Percentiles rank a stretch among this genome's conserved stretches.
These are phyloP conservation scores for Campylomormyrus numenius DNA, from an alignment of 2,113 vertebrate genomes.

Conservation along the genomic window DNA sequence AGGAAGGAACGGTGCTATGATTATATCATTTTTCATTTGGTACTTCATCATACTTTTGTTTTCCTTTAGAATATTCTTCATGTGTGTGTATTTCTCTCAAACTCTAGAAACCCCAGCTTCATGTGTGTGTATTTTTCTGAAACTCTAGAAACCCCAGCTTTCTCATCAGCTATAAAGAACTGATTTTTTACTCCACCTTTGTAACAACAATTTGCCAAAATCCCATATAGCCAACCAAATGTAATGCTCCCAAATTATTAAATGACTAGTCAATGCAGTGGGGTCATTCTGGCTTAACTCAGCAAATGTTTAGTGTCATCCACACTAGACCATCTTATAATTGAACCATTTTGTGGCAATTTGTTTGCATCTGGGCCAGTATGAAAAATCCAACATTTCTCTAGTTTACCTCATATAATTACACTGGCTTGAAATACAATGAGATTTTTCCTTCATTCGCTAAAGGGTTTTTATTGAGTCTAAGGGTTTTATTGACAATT, in stretches of 20 bases:
- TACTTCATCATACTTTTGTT: background rate
- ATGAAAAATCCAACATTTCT: background rate
- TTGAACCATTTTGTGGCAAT: background rate
- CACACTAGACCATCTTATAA: background rate
- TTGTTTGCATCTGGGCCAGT: background rate
- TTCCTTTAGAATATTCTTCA: background rate
- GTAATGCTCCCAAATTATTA: background rate
- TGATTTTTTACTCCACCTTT: background rate
- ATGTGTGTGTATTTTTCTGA: background rate
- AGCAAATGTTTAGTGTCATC: background rate
- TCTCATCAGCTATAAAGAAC: background rate
- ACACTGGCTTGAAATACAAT: background rate
- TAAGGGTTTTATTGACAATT: background rate
- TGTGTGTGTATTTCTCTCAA: background rate
- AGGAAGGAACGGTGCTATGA: background rate
- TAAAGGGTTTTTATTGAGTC: background rate
- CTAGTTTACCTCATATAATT: background rate
- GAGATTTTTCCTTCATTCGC: background rate
- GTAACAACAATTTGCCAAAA: background rate
- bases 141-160: background rate
- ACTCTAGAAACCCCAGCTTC: background rate
- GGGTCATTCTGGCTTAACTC: background rate
- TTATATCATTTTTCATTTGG: background rate
- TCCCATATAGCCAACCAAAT: background rate
- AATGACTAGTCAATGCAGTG: background rate